These are phyloP conservation scores for Labrus mixtus DNA, from an alignment of 2,113 vertebrate species.

Conservation along the genomic window DNA sequence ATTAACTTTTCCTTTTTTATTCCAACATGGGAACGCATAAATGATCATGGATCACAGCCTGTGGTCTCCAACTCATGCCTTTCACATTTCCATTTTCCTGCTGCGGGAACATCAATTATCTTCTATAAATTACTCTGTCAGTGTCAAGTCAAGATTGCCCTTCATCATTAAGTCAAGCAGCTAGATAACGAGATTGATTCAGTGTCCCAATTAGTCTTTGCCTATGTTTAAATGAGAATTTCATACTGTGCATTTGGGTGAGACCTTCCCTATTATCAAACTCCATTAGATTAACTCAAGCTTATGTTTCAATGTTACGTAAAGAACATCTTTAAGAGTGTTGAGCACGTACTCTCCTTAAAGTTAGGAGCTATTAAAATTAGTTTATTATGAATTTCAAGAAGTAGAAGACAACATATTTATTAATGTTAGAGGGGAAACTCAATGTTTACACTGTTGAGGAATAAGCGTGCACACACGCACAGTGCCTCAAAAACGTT, in stretches of 20 bases:
- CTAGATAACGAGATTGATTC: constrained; percentile 18
- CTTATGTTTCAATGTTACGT: not conserved
- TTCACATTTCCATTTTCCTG: constrained; percentile 15
- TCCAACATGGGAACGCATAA: not conserved
- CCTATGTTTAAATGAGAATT: constrained; percentile 7
- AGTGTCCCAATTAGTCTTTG: not conserved
- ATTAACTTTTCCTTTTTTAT: not conserved
- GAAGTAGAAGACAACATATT: no score
- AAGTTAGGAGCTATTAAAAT: no score
- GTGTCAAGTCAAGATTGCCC: not conserved
- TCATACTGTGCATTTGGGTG: not conserved
- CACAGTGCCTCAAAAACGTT: no score
- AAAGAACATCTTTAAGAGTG: no score
- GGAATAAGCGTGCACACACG: no score
- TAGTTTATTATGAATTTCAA: no score
- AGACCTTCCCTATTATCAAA: not conserved
- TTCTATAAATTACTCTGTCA: not conserved
- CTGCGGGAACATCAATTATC: not conserved
- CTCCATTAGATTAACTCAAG: not conserved
- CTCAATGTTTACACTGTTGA: no score
- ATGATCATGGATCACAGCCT: not conserved
- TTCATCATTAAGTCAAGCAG: constrained; percentile 17
- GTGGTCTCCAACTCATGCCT: not conserved
- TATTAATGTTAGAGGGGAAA: no score
- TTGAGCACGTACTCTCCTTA: no score